A percentile compares a stretch with the other conserved stretches of the same genome.
These are phyloP conservation scores for Temnothorax ravouxi DNA, from an alignment of 2,888 invertebrate genomes.

Conservation along the genomic window DNA sequence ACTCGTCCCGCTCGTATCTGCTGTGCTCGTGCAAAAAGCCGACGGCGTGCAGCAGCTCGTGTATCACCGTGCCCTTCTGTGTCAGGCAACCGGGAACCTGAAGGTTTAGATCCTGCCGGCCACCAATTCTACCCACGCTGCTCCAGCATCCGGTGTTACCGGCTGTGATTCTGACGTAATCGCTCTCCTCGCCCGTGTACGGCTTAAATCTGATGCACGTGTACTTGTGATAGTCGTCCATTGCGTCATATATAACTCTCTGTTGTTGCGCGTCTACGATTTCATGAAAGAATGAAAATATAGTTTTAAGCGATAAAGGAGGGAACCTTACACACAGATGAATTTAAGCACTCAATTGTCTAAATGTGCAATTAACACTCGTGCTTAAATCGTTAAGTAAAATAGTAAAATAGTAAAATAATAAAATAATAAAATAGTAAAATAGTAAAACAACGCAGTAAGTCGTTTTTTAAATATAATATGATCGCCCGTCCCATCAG, in stretches of 20 bases:
- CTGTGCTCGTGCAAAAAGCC: conserved; percentile 95
- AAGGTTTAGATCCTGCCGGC: conserved; percentile 91
- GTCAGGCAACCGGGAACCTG: conserved; percentile 92
- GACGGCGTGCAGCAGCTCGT: conserved; percentile 92
- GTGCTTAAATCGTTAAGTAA: neutral
- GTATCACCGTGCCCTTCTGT: conserved; percentile 92
- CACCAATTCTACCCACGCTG: conserved; percentile 91
- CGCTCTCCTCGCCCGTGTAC: conserved; percentile 88
- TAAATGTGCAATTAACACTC: neutral
- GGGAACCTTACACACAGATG: neutral
- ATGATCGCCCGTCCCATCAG: neutral
- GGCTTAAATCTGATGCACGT: conserved; percentile 93
- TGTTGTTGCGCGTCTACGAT: conserved; percentile 88
- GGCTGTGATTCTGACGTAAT: conserved; percentile 91
- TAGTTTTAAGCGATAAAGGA: neutral
- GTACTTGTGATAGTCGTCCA: conserved; percentile 91
- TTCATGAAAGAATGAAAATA: neutral
- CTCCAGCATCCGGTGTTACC: conserved; percentile 94
- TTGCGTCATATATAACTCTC: conserved; percentile 90
- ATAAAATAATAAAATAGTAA: no score
- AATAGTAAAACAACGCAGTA: no score
- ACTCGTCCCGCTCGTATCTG: conserved; percentile 91
- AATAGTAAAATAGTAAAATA: no score
- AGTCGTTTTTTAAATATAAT: no score
- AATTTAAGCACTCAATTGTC: neutral